Evolutionary conservation across 1,140 invertebrate species (phyloP), one percentile per base, ranked within the genome.

Genomic region (Hylaeus anthracinus): DNA sequence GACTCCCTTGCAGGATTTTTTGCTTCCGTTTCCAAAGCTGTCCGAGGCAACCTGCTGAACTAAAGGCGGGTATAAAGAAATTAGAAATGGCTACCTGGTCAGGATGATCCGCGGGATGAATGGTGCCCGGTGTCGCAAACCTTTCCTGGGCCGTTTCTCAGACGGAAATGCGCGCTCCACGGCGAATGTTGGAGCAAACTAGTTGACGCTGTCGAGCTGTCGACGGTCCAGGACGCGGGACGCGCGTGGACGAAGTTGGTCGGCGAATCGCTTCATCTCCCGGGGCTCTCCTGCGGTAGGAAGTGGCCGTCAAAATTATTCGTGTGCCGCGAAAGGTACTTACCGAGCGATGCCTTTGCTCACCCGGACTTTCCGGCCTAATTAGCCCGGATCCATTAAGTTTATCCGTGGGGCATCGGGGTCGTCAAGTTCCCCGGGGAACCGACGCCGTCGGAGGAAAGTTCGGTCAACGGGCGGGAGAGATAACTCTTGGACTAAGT

Each of bases 351-450:
- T 71, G 73, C 71, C 48, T 66, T 37, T 45, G 58, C 65, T 45
- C 45, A 63, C 71, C 71, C 72, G 75, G 75, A 76, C 84, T 87
- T 87, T 83, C 86, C 86, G 76, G 82, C 79, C 83, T 88, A 88
- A 91, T 90, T 91, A 90, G 86, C 87, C 86, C 83, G 81, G 83
- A 88, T 90, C 90, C 89, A 92, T 92, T 92, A 92, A 90, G 89
- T 91, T 92, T 92, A 91, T 92, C 90, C 90, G 86, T 10, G 85
- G 88, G 77, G 65, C 77, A 81, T 86, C 85, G 65, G 76, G 84
- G 81, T 88, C 83, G 83, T 82, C 86, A 83, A 86, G 66, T 83
- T 87, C 82, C 85, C 63, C 69, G 64, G 83, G 71, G 85, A 63
- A 65, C 63, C 51, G 64, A 61, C 75, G 67, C 58, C 71, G 70